A percentile compares a stretch with the other conserved stretches of the same genome.
Evolutionary conservation across 2,888 invertebrate species (phyloP).

Genomic region (Diabrotica balteata): DNA sequence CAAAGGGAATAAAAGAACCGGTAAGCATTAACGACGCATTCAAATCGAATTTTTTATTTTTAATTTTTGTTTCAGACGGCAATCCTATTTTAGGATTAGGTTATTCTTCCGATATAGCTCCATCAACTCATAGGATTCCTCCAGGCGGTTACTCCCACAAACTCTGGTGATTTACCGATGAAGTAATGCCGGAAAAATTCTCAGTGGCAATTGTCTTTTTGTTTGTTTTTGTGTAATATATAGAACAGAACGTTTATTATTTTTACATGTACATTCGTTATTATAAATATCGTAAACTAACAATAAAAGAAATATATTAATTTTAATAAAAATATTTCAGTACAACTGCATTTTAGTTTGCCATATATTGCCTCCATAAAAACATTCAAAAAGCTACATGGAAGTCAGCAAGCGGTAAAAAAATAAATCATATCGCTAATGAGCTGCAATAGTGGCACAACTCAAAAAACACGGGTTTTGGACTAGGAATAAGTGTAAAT

Average conservation of each 20-base stretch:
- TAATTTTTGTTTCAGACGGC: slow-evolving; percentile 51
- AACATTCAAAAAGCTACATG: not conserved
- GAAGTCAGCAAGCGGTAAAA: not conserved
- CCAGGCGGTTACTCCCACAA: slow-evolving; percentile 59
- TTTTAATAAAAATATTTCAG: too few species aligned
- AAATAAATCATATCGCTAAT: too few species aligned
- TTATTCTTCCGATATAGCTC: slow-evolving; percentile 47
- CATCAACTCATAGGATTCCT: slow-evolving; percentile 52
- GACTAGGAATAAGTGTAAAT: too few species aligned
- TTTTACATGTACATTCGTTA: too few species aligned
- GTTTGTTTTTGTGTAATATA: too few species aligned
- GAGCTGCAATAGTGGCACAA: too few species aligned
- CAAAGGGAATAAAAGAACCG: slow-evolving; percentile 44
- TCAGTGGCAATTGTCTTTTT: not conserved
- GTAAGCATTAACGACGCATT: slow-evolving; percentile 26
- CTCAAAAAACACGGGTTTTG: too few species aligned
- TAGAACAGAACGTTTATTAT: too few species aligned
- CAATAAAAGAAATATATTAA: not conserved
- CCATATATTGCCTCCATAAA: too few species aligned
- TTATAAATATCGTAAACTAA: too few species aligned
- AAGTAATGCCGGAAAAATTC: not conserved
- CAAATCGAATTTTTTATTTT: not conserved
- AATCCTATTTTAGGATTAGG: slow-evolving; percentile 57
- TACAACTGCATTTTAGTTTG: too few species aligned
- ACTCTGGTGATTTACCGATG: slow-evolving; percentile 51